Conservation (phyloP, 1,140 invertebrate genomes). For the Camponotus pennsylvanicus region DNA sequence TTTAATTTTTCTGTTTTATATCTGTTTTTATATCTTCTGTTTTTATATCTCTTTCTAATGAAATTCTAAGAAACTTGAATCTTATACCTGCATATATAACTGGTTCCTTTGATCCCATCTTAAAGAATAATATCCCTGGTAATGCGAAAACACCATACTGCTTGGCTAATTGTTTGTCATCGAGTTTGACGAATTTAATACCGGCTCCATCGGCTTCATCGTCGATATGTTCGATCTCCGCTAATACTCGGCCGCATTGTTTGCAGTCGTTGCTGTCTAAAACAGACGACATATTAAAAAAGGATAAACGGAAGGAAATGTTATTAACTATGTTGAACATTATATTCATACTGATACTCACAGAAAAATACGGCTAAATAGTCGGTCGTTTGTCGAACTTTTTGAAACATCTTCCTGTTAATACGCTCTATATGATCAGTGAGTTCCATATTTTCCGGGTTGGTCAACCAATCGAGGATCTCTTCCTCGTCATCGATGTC, state of each 20-base stretch:
- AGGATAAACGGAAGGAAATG: not conserved
- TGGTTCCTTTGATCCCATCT: constrained; percentile 94
- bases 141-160: constrained; percentile 95
- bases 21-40: not conserved
- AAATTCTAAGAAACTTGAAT: not conserved
- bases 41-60: not conserved
- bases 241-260: constrained; percentile 95
- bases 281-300: constrained; percentile 82
- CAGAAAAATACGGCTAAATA: constrained; percentile 98
- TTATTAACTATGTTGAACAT: not conserved
- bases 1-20: not conserved
- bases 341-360: constrained; percentile 87
- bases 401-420: constrained; percentile 97
- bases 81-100: constrained; percentile 95
- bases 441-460: constrained; percentile 97
- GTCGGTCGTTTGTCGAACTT: constrained; percentile 95
- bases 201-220: constrained; percentile 97
- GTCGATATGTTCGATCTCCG: constrained; percentile 97
- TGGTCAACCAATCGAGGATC: constrained; percentile 96
- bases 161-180: constrained; percentile 95
- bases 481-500: constrained; percentile 98
- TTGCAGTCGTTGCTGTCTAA: constrained; percentile 97
- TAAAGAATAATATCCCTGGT: constrained; percentile 96
- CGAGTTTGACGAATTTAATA: constrained; percentile 97
- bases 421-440: constrained; percentile 97